Evolutionary conservation across 35 echinoderm and acorn worm species (phyloP).

Genomic region (Patiria miniata): DNA sequence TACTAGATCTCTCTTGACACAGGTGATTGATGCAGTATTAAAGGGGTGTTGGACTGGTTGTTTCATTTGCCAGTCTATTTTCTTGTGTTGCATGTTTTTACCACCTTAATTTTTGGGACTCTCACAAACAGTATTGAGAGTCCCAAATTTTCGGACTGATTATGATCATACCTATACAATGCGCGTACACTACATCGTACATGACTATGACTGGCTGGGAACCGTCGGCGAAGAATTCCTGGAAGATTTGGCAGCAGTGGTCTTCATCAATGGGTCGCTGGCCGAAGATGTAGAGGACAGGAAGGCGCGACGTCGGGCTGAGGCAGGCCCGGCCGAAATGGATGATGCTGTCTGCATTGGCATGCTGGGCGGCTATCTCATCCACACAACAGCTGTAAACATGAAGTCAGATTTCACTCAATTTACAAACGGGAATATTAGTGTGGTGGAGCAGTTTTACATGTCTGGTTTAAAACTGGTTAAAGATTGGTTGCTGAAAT

Average conservation of each 20-base stretch:
- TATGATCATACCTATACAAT: slow-evolving; percentile 60
- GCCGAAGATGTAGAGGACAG: slow-evolving; percentile 86
- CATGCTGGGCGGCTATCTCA: slow-evolving; percentile 90
- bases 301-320: slow-evolving; percentile 78
- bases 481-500: no score
- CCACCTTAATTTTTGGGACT: no score
- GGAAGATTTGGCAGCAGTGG: slow-evolving; percentile 45
- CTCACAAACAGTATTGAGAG: no score
- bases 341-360: slow-evolving; percentile 84
- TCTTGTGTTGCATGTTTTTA: no score
- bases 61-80: no score
- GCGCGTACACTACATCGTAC: slow-evolving; percentile 90
- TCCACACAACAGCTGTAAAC: slow-evolving; percentile 92
- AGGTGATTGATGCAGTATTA: no score
- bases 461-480: no score
- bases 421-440: no score
- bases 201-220: slow-evolving; percentile 61
- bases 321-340: slow-evolving; percentile 90
- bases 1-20: no score
- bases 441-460: no score
- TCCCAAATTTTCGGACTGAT: background rate
- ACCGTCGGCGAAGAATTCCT: slow-evolving; percentile 33
- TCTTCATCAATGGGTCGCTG: slow-evolving; percentile 59
- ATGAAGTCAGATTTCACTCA: no score
- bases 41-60: no score